Evolutionary conservation across 2,113 vertebrate species (phyloP).

Genomic region (Heterotis niloticus): DNA sequence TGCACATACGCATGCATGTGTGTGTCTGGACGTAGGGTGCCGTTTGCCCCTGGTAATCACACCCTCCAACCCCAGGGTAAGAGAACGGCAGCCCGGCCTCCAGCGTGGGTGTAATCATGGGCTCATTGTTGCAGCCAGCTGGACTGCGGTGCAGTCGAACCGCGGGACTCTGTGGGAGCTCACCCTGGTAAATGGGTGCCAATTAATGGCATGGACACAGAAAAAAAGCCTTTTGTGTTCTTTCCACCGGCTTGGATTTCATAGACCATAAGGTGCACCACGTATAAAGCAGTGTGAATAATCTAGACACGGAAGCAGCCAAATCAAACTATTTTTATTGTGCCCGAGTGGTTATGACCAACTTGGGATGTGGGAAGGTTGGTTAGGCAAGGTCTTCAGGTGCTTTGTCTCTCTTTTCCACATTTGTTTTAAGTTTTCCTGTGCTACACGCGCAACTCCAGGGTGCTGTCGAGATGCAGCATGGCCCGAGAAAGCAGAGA

Average conservation of each 20-base stretch:
- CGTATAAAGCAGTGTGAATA: not conserved
- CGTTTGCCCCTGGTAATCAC: constrained; percentile 46
- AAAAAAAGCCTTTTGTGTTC: not conserved
- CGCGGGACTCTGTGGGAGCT: constrained; percentile 27
- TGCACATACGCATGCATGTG: too few relatives aligned
- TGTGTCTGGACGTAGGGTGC: too few relatives aligned
- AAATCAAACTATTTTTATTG: not conserved
- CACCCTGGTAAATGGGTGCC: not conserved
- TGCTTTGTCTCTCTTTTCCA: not conserved
- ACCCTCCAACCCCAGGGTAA: constrained; percentile 47
- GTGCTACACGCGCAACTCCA: too few relatives aligned
- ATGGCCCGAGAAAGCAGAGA: too few relatives aligned
- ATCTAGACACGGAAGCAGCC: not conserved
- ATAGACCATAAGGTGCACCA: not conserved
- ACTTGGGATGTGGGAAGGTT: not conserved
- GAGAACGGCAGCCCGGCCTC: constrained; percentile 18
- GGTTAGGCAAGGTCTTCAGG: not conserved
- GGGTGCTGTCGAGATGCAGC: too few relatives aligned
- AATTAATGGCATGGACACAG: not conserved
- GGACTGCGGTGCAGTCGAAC: constrained; percentile 41
- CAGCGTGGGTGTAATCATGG: constrained; percentile 58
- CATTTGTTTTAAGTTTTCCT: not conserved
- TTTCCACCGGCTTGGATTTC: not conserved
- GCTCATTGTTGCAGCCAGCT: constrained; percentile 60
- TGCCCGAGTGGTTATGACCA: not conserved